Evolutionary conservation across 2,888 invertebrate species (phyloP).

Genomic region (Polyommatus icarus): DNA sequence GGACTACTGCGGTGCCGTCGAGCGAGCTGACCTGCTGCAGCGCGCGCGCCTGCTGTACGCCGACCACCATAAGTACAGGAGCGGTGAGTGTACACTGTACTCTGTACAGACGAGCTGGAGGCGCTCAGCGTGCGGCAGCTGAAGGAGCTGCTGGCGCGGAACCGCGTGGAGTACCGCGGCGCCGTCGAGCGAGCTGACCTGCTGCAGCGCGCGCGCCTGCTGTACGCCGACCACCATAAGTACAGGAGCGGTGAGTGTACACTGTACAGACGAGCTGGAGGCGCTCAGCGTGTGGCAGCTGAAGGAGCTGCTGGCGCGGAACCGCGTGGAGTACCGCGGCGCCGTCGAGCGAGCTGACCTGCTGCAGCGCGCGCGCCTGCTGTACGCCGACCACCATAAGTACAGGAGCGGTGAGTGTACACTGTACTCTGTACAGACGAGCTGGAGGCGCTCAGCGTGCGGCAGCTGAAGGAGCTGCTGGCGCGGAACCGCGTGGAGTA

Average conservation of each 20-base stretch:
- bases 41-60: no score
- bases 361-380: constrained; percentile 85
- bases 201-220: constrained; percentile 85
- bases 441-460: constrained; percentile 84
- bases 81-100: no score
- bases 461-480: constrained; percentile 91
- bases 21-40: no score
- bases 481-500: constrained; percentile 91
- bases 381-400: constrained; percentile 68
- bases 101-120: constrained; percentile 75
- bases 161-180: constrained; percentile 93
- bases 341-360: constrained; percentile 94
- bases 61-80: no score
- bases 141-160: constrained; percentile 88
- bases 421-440: no score
- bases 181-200: constrained; percentile 94
- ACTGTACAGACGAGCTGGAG: constrained; percentile 75
- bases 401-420: constrained; percentile 47
- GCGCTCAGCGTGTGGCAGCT: constrained; percentile 87
- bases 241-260: constrained; percentile 43
- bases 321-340: constrained; percentile 93
- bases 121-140: constrained; percentile 87
- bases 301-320: constrained; percentile 88
- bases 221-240: constrained; percentile 68
- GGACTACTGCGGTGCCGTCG: no score